These are phyloP conservation scores for Alouatta palliata DNA, from an alignment of 2,113 vertebrate species.

Conservation along the genomic window DNA sequence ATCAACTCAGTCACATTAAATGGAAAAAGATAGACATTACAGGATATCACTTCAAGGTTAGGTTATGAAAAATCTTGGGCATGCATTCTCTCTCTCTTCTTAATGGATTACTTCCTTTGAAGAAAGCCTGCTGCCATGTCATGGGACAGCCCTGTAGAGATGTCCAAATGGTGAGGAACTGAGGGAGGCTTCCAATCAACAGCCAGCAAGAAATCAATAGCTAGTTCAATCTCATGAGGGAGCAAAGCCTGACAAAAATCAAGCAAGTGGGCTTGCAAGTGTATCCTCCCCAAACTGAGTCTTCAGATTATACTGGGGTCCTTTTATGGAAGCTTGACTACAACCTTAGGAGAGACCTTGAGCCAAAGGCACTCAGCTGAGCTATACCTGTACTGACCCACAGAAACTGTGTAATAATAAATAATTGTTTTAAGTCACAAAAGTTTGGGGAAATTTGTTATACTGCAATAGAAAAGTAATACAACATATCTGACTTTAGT, in stretches of 20 bases:
- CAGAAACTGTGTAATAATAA: neutral
- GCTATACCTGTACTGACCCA: neutral
- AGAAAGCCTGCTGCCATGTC: neutral
- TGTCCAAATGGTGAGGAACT: neutral
- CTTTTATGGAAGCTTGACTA: neutral
- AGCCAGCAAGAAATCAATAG: neutral
- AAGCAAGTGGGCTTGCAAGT: neutral
- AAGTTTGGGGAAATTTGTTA: neutral
- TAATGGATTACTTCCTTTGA: neutral
- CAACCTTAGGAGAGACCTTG: neutral
- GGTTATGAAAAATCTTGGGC: neutral
- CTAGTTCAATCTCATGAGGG: neutral
- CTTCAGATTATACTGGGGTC: neutral
- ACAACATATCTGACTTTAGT: neutral
- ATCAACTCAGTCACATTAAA: neutral
- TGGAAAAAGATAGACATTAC: neutral
- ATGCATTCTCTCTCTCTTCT: neutral
- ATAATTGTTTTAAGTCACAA: neutral
- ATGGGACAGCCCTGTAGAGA: neutral
- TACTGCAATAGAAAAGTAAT: neutral
- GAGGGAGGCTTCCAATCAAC: neutral
- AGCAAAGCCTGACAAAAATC: neutral
- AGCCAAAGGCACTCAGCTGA: neutral
- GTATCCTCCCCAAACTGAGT: neutral
- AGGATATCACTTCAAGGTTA: neutral